phyloP scores from a whole-genome alignment of 1,140 invertebrate genomes.

The Phenacoccus solenopsis region DNA sequence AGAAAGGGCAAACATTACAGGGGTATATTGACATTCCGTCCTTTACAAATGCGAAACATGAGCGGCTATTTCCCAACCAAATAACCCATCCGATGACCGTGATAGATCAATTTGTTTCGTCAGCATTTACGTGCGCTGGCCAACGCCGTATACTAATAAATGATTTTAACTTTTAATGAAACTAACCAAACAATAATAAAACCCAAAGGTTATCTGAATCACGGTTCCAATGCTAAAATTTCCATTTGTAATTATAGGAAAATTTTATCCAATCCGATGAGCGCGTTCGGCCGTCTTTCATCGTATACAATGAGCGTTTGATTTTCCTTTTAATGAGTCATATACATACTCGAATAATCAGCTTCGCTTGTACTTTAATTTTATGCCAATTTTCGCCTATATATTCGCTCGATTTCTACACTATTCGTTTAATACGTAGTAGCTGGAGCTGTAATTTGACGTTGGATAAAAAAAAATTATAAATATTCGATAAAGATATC shows the following conservation, averaged over 20 bases:
- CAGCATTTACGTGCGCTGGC: conserved; percentile 3
- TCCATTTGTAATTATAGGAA: neutral
- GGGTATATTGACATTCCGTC: conserved; percentile 11
- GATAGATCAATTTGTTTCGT: conserved; percentile 14
- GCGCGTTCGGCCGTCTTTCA: too few relatives aligned
- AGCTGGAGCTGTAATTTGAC: too few relatives aligned
- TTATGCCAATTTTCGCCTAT: too few relatives aligned
- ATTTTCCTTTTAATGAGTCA: too few relatives aligned
- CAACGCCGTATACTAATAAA: neutral
- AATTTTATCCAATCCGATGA: neutral
- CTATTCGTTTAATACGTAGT: too few relatives aligned
- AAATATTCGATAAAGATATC: too few relatives aligned
- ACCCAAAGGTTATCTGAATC: neutral
- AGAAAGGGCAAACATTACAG: neutral
- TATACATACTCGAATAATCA: too few relatives aligned
- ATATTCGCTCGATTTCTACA: too few relatives aligned
- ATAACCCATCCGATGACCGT: conserved; percentile 5
- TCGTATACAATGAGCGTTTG: too few relatives aligned
- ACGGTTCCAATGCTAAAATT: neutral
- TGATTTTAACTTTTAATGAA: conserved; percentile 11
- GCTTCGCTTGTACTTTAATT: too few relatives aligned
- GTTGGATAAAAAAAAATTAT: too few relatives aligned
- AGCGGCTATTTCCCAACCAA: neutral
- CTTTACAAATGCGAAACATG: conserved; percentile 7
- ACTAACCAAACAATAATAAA: neutral